These are phyloP conservation scores for Danio aesculapii DNA, from an alignment of 2,797 vertebrate species.

Conservation along the genomic window DNA sequence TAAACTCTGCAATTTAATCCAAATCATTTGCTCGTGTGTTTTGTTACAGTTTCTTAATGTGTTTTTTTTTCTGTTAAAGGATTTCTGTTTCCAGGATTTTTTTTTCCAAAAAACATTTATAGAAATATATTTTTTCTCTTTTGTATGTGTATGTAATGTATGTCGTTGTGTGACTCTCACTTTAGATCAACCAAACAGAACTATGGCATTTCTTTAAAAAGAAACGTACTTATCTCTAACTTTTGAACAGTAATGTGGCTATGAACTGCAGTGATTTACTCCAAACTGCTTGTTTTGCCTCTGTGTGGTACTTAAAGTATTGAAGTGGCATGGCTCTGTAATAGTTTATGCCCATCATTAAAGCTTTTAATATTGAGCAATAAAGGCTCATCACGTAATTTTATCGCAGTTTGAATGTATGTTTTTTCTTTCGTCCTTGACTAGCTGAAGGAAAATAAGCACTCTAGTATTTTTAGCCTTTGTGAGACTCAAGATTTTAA, in stretches of 20 bases:
- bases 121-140: too few species aligned
- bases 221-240: neutral
- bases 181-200: neutral
- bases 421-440: neutral
- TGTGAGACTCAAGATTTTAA: neutral
- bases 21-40: too few species aligned
- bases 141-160: too few species aligned
- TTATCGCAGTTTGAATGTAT: neutral
- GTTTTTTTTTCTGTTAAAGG: too few species aligned
- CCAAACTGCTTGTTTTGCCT: neutral
- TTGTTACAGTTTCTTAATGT: too few species aligned
- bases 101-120: too few species aligned
- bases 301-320: neutral
- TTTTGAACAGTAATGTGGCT: neutral
- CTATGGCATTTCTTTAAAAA: neutral
- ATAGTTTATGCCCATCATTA: neutral
- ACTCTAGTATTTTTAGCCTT: neutral
- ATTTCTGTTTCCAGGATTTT: too few species aligned
- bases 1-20: too few species aligned
- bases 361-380: constrained; percentile 1
- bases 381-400: neutral
- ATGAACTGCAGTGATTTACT: neutral
- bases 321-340: neutral
- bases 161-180: neutral
- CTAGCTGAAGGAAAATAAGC: neutral